Base-by-base conservation (phyloP, 37 sponge, comb jelly and placozoan species). In the Crambe crambe region DNA sequence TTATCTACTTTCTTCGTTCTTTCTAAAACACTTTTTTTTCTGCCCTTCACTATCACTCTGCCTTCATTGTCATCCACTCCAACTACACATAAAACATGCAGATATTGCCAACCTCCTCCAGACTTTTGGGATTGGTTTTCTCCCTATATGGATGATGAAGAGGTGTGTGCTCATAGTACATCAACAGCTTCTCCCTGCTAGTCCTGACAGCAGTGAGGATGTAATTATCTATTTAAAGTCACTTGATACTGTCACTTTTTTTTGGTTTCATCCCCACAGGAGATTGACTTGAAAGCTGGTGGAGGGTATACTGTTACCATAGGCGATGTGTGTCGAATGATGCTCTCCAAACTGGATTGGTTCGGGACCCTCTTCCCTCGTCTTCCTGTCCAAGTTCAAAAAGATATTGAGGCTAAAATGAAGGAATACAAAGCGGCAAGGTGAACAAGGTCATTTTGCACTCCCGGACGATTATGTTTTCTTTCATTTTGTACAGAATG, bases 291-390 rank as follows among this genome's bases (percentile, higher is more conserved):
- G 70, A 89, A 93, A 77, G 99, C 99, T 68, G 99, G 99, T 23
- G 93, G 99, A 22, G 99, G 99, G 12, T 83, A 82, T 23, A 58
- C 54, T 29, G 85, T 86, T 1, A 94, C 97, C 20, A 85, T 98
- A 59, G 99, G 99, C 34, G 97, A 84, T 51, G 76, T 96, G 85
- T 96, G 96, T 57, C 82, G 89, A 58, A 90, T 91, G 88, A 88
- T 98, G 74, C 81, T 98, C n/a, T 75, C 84, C 54, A 94, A 91
- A 56, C 77, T 96, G 70, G 99, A 98, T 77, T 98, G 99, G 99
- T 98, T 92, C 82, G 96, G 95, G 37, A 98, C 99, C 0, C 85
- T 96, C 78, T 94, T 98, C 37, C 99, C 99, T 25, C 84, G 99
- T 4, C 85, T 97, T 18, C 92, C 97, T 22, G 90, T 97, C 41